These are phyloP conservation scores for Catajapyx aquilonaris DNA, from an alignment of 1,140 invertebrate genomes.

Conservation along the genomic window DNA sequence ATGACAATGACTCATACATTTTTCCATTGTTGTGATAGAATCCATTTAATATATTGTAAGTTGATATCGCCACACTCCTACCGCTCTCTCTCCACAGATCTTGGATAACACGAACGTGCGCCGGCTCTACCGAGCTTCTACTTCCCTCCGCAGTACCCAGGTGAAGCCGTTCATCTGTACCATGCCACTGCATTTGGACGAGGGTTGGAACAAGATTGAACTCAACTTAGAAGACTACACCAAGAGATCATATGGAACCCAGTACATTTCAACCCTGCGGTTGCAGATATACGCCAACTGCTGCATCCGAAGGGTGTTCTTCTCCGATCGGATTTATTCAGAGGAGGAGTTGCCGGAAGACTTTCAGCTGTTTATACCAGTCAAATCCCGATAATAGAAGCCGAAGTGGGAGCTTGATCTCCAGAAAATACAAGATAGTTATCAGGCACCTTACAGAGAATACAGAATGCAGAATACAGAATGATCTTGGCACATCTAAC, in stretches of 20 bases:
- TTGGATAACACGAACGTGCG: slow-evolving; percentile 47
- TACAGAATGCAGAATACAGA: no score
- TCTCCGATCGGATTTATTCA: slow-evolving; percentile 93
- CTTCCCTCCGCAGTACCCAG: slow-evolving; percentile 45
- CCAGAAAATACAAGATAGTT: no score
- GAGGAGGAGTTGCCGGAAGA: slow-evolving; percentile 98
- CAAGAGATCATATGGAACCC: slow-evolving; percentile 91
- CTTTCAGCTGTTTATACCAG: slow-evolving; percentile 92
- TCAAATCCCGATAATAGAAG: no score
- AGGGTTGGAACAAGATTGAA: slow-evolving; percentile 93
- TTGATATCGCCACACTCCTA: no score
- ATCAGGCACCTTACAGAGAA: no score
- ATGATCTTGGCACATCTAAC: no score
- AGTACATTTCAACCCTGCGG: slow-evolving; percentile 94
- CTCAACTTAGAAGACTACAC: slow-evolving; percentile 99
- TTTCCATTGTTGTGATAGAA: no score
- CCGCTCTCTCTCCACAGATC: slow-evolving; percentile 18
- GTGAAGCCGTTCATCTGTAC: slow-evolving; percentile 56
- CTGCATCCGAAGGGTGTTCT: slow-evolving; percentile 91
- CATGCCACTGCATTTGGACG: slow-evolving; percentile 49
- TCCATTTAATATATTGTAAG: no score
- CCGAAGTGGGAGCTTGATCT: no score
- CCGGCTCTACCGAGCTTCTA: slow-evolving; percentile 43
- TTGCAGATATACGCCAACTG: slow-evolving; percentile 99
- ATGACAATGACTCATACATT: slow-evolving; percentile 1